Percentiles rank a stretch among this genome's conserved stretches.
phyloP scores from a whole-genome alignment of 2,888 invertebrate species.

The Galerucella nymphaeae region DNA sequence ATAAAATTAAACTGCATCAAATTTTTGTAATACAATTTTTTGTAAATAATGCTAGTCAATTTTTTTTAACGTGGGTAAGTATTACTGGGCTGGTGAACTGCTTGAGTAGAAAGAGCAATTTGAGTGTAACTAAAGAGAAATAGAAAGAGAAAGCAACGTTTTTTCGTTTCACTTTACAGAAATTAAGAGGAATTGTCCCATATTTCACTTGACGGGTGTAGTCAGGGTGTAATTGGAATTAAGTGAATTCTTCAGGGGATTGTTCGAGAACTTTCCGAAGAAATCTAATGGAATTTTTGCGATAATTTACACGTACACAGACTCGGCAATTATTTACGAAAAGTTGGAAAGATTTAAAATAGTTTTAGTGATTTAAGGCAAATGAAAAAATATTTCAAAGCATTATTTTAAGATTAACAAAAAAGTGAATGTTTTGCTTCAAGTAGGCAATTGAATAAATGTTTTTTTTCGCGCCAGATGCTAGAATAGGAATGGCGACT shows the following conservation, averaged over 20 bases:
- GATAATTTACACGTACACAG: slow-evolving; percentile 22
- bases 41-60: no score
- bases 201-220: slow-evolving; percentile 23
- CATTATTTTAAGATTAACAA: not conserved
- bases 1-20: no score
- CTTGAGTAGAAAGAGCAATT: not conserved
- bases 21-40: no score
- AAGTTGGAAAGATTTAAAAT: slow-evolving; percentile 8
- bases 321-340: slow-evolving; percentile 15
- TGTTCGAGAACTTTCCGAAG: slow-evolving; percentile 16
- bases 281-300: slow-evolving; percentile 21
- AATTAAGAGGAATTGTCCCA: slow-evolving; percentile 22
- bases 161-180: slow-evolving; percentile 7
- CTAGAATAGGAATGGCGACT: no score
- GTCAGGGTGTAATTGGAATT: slow-evolving; percentile 19
- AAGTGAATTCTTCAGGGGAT: slow-evolving; percentile 20
- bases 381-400: not conserved
- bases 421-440: not conserved
- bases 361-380: slow-evolving; percentile 4
- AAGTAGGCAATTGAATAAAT: not conserved
- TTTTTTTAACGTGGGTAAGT: no score
- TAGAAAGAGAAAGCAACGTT: slow-evolving; percentile 7
- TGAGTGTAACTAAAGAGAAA: slow-evolving; percentile 3
- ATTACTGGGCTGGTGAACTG: not conserved
- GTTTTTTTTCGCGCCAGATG: no score